Evolutionary conservation across 2,113 vertebrate species (phyloP).

Genomic region (Uropsilus gracilis): DNA sequence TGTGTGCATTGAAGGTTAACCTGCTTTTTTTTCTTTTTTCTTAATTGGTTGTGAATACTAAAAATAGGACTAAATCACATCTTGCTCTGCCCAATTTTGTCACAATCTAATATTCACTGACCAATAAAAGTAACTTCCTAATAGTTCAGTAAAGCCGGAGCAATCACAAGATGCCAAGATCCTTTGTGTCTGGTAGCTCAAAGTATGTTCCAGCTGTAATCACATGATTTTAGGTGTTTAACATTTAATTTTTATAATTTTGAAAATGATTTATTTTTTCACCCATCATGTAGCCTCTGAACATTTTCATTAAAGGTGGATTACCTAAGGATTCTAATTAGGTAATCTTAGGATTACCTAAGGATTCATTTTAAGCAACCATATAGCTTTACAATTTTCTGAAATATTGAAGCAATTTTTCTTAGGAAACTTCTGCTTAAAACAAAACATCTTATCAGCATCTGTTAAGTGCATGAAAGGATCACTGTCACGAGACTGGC

Average conservation of each 20-base stretch:
- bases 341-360: not conserved
- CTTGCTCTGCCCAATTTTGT: not conserved
- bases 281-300: not conserved
- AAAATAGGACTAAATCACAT: not conserved
- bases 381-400: not conserved
- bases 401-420: slow-evolving; percentile 22
- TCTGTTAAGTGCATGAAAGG: not conserved
- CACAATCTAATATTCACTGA: not conserved
- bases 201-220: not conserved
- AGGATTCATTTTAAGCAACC: not conserved
- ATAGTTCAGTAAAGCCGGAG: not conserved
- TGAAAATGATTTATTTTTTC: not conserved
- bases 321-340: not conserved
- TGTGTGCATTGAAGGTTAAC: not conserved
- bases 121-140: not conserved
- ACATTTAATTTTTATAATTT: not conserved
- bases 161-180: not conserved
- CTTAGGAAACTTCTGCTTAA: not conserved
- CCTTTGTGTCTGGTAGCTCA: not conserved
- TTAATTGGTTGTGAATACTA: not conserved
- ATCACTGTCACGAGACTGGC: not conserved
- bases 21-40: not conserved
- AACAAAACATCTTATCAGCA: not conserved
- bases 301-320: not conserved
- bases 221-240: not conserved